Evolutionary conservation across 2,888 invertebrate genomes (phyloP).

Genomic region (Ichneumon xanthorius): DNA sequence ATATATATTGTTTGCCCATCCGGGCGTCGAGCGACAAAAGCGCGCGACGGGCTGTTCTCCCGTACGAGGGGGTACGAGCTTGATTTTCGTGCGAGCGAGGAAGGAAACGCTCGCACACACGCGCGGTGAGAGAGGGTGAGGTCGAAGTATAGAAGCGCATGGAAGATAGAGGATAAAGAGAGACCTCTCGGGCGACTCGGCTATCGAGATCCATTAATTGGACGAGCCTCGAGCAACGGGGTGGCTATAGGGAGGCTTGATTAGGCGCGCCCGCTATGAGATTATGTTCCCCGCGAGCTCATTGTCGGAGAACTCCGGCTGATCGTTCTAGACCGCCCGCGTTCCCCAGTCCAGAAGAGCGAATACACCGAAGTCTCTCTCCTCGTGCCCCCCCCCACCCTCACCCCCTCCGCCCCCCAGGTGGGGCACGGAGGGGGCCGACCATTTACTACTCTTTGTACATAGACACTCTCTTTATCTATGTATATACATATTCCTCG

Average conservation of each 20-base stretch:
- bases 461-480: slow-evolving; percentile 1
- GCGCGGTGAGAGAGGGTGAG: not conserved
- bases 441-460: slow-evolving; percentile 9
- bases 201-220: slow-evolving; percentile 68
- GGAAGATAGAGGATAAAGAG: slow-evolving; percentile 26
- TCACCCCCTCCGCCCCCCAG: too few species aligned
- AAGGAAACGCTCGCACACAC: not conserved
- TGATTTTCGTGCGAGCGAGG: slow-evolving; percentile 20
- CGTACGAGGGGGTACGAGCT: slow-evolving; percentile 4
- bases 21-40: slow-evolving; percentile 37
- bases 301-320: slow-evolving; percentile 59
- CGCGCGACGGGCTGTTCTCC: slow-evolving; percentile 20
- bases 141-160: not conserved
- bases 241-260: slow-evolving; percentile 38
- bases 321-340: slow-evolving; percentile 48
- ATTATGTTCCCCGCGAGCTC: slow-evolving; percentile 65
- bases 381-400: not conserved
- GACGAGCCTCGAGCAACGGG: slow-evolving; percentile 52
- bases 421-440: not conserved
- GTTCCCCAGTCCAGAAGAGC: slow-evolving; percentile 35
- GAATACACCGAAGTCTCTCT: not conserved
- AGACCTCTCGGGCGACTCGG: slow-evolving; percentile 22
- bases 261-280: slow-evolving; percentile 63
- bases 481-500: not conserved
- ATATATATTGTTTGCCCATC: slow-evolving; percentile 4